Evolutionary conservation across 2,888 invertebrate genomes (phyloP), one percentile per base, ranked within the genome.

Genomic region (Cinara cedri): DNA sequence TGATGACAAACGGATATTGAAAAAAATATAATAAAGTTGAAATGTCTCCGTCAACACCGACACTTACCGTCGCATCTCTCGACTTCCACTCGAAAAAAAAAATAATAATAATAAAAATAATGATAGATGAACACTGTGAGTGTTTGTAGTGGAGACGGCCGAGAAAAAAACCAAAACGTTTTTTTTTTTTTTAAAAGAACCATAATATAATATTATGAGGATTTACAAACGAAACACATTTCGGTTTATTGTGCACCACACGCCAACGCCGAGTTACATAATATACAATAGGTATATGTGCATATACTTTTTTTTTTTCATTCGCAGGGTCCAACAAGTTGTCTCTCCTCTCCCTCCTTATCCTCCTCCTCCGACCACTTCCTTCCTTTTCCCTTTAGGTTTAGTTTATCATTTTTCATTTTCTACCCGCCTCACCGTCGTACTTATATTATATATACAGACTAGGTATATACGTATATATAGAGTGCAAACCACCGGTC

Each of bases 161-260:
- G n/a, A 70, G 16, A 60, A 60, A 60, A 57, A 60, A 60, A 24
- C 34, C 3, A 3, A 34, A 34, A 3, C 34, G 34, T 6, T 34
- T n/a, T n/a, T n/a, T n/a, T n/a, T n/a, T n/a, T n/a, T n/a, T n/a
- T n/a, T n/a, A n/a, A n/a, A n/a, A 34, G 3, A 34, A 34, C 34
- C 34, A 34, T 34, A 4, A 4, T 34, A 34, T 34, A 34, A 34
- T 34, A 34, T 6, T 34, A 34, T 1, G 19, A 42, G 21, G 0
- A 54, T 70, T 70, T 70, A 6, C 70, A 16, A 70, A 68, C 51
- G n/a, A n/a, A 68, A 70, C 19, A 54, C 34, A 54, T 54, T 70
- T 70, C 14, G 51, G 34, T 34, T 42, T 55, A 2, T 54, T n/a
- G n/a, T n/a, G n/a, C n/a, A n/a, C n/a, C n/a, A n/a, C n/a, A 24